A percentile compares a stretch with the other conserved stretches of the same genome.
Evolutionary conservation across 2,113 vertebrate species (phyloP).

Genomic region (Sorex fumeus): DNA sequence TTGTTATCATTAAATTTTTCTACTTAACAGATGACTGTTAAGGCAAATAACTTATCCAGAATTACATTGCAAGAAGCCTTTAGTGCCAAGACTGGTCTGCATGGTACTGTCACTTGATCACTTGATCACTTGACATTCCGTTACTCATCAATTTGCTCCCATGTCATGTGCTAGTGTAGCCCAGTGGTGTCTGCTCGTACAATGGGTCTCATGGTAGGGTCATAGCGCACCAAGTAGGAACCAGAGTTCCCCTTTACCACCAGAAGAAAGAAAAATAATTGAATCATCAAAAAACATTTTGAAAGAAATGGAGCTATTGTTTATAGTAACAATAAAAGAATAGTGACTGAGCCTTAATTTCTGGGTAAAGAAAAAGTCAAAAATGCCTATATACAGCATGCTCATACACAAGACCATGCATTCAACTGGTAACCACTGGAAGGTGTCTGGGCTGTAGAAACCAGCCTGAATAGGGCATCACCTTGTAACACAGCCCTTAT

Average conservation of each 20-base stretch:
- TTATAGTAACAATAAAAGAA: not conserved
- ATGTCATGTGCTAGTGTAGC: no score
- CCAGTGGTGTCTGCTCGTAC: no score
- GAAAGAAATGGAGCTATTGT: not conserved
- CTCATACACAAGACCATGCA: not conserved
- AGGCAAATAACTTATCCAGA: not conserved
- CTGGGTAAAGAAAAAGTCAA: not conserved
- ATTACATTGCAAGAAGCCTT: not conserved
- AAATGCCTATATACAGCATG: constrained; percentile 40
- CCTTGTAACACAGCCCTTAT: constrained; percentile 81
- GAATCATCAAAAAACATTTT: not conserved
- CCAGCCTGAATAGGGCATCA: not conserved
- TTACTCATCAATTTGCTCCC: no score
- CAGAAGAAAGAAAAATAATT: not conserved
- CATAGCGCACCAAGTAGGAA: not conserved
- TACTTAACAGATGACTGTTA: no score
- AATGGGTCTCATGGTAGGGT: no score
- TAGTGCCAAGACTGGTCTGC: no score
- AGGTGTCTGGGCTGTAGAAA: not conserved
- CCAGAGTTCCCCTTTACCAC: not conserved
- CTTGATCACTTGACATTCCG: no score
- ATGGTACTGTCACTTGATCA: not conserved
- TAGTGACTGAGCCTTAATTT: not conserved
- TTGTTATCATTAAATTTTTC: no score
- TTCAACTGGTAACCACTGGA: constrained; percentile 27